Percentiles rank a stretch among this genome's conserved stretches.
Conservation (phyloP, 2,797 vertebrate species). For the Erpetoichthys calabaricus region DNA sequence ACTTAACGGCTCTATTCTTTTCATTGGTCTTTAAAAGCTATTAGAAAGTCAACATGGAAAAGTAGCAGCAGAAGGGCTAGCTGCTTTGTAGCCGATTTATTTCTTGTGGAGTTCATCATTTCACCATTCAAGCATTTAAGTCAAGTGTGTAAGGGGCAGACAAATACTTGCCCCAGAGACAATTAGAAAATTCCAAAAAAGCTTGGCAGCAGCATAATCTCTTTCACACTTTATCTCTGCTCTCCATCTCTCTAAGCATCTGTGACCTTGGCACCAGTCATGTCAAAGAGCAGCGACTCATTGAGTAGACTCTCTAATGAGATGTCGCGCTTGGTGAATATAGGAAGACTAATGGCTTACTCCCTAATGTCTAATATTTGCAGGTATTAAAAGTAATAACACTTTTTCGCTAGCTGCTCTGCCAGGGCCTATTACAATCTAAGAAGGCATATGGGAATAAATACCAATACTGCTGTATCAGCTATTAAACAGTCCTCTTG, state of each 20-base stretch:
- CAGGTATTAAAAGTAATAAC: constrained; percentile 16
- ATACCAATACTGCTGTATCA: constrained; percentile 11
- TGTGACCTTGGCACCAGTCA: constrained; percentile 35
- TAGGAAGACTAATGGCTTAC: constrained; percentile 6
- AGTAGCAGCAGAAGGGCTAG: too few relatives aligned
- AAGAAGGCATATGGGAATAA: constrained; percentile 13
- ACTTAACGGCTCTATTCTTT: too few relatives aligned
- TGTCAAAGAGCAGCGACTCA: constrained; percentile 33
- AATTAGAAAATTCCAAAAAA: constrained; percentile 34
- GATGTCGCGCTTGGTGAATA: constrained; percentile 7
- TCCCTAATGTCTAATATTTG: constrained; percentile 9
- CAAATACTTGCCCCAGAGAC: constrained; percentile 36
- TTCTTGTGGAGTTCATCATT: neutral
- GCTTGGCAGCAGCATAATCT: constrained; percentile 41
- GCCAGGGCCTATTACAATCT: constrained; percentile 2
- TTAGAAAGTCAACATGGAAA: too few relatives aligned
- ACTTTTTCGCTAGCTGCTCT: neutral
- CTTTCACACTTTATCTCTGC: constrained; percentile 25
- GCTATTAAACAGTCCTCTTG: constrained; percentile 9
- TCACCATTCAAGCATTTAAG: constrained; percentile 5
- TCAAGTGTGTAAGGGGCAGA: neutral
- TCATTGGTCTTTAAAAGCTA: too few relatives aligned
- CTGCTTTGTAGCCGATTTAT: too few relatives aligned
- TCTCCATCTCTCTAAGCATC: constrained; percentile 27
- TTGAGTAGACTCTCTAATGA: constrained; percentile 38